Conservation (phyloP, 2,113 vertebrate genomes). For the Zapus hudsonius region DNA sequence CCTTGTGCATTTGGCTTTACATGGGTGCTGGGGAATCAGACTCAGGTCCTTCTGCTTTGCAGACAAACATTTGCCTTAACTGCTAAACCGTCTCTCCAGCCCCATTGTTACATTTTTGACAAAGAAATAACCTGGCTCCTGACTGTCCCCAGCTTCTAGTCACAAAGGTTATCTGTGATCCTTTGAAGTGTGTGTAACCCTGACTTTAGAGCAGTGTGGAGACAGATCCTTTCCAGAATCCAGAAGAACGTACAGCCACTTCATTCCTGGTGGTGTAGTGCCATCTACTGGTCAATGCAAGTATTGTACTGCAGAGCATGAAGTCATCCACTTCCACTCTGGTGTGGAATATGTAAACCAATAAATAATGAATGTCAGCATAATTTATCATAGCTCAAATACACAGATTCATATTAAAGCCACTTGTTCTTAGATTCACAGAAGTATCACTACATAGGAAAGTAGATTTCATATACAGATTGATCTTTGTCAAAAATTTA, state of each 20-base stretch:
- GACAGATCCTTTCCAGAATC: too few relatives aligned
- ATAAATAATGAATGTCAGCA: constrained; percentile 28
- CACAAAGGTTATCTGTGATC: background rate
- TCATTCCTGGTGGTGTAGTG: constrained; percentile 56
- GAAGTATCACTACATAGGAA: background rate
- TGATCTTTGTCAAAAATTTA: background rate
- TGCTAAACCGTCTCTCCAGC: too few relatives aligned
- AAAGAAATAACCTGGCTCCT: background rate
- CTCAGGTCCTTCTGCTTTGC: too few relatives aligned
- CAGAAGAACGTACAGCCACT: accelerated
- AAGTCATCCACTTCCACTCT: background rate
- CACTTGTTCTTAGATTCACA: background rate
- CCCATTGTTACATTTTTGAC: background rate
- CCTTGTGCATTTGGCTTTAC: too few relatives aligned
- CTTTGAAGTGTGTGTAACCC: background rate
- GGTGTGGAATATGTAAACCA: background rate
- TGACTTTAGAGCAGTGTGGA: background rate
- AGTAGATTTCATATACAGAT: background rate
- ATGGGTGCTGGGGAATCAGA: too few relatives aligned
- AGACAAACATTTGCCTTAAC: too few relatives aligned
- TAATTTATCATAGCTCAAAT: background rate
- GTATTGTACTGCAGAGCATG: background rate
- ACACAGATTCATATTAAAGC: background rate
- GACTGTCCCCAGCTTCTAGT: background rate
- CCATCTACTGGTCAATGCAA: constrained; percentile 69